These are phyloP conservation scores for Caenorhabditis sulstoni DNA, from an alignment of 2,888 invertebrate species.

Conservation along the genomic window DNA sequence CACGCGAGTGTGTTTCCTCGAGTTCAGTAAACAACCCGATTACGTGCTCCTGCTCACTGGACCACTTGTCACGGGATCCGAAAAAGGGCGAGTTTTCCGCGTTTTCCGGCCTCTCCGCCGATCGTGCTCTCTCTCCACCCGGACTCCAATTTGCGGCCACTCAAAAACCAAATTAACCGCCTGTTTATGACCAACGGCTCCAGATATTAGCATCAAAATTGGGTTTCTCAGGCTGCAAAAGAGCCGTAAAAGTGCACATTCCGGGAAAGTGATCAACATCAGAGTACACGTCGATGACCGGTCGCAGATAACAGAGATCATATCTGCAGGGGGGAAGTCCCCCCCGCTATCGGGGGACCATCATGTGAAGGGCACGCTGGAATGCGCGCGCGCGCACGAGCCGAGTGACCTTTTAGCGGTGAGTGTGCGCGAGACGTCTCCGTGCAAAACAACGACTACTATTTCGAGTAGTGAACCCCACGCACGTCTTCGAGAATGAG, in stretches of 20 bases:
- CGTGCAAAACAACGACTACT: conserved; percentile 5
- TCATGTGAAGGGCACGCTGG: conserved; percentile 14
- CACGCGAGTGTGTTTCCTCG: conserved; percentile 1
- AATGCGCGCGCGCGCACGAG: background rate
- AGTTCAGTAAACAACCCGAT: conserved; percentile 17
- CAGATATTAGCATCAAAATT: conserved; percentile 1
- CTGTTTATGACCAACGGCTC: background rate
- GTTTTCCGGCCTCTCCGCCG: background rate
- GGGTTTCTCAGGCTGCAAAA: background rate
- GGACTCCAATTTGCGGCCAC: background rate
- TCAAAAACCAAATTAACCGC: background rate
- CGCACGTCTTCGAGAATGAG: background rate
- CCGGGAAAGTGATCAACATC: conserved; percentile 7
- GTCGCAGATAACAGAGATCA: background rate
- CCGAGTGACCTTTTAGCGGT: conserved; percentile 5
- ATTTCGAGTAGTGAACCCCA: conserved; percentile 2
- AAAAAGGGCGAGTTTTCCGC: conserved; percentile 3
- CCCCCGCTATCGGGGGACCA: conserved; percentile 2
- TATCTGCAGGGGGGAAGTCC: background rate
- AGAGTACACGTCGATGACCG: conserved; percentile 9
- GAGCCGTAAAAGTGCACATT: conserved; percentile 10
- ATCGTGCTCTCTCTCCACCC: background rate
- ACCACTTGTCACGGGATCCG: conserved; percentile 7
- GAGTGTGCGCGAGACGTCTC: conserved; percentile 4
- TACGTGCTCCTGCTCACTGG: conserved; percentile 9